These are phyloP conservation scores for Pedionomus torquatus DNA, from an alignment of 2,113 vertebrate genomes.

Conservation along the genomic window DNA sequence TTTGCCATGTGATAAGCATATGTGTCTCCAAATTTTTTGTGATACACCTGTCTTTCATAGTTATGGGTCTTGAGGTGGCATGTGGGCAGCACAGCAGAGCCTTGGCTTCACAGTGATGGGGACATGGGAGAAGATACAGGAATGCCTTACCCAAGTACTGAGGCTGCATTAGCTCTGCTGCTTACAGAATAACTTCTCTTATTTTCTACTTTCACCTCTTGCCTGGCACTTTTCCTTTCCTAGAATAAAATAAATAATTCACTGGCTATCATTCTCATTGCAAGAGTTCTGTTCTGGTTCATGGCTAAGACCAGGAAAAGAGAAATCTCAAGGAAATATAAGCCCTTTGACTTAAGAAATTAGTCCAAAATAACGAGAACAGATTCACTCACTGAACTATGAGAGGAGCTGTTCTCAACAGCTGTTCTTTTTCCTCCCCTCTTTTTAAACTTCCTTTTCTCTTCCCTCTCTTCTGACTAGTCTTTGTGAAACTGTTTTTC, in stretches of 20 bases:
- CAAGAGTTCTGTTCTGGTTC: not conserved
- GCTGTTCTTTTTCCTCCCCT: fast-evolving
- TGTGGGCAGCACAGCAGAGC: fast-evolving
- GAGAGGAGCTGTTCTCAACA: not conserved
- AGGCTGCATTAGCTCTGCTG: not conserved
- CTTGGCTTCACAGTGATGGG: not conserved
- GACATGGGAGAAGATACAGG: not conserved
- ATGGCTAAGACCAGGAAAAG: not conserved
- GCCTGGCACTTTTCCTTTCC: not conserved
- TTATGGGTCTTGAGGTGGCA: not conserved
- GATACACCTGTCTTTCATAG: not conserved
- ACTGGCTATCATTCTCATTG: not conserved
- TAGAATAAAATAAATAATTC: not conserved
- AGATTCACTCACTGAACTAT: not conserved
- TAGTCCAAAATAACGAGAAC: not conserved
- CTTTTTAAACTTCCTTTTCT: not conserved
- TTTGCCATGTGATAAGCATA: not conserved
- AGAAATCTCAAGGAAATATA: not conserved
- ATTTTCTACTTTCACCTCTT: not conserved
- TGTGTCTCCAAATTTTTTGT: not conserved
- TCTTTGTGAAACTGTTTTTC: not conserved
- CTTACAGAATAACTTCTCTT: not conserved
- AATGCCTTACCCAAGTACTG: not conserved
- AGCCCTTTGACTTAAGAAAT: not conserved
- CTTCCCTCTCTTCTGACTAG: not conserved